Conservation (phyloP, 64 coral and sea anemone genomes). For the Stylophora pistillata region DNA sequence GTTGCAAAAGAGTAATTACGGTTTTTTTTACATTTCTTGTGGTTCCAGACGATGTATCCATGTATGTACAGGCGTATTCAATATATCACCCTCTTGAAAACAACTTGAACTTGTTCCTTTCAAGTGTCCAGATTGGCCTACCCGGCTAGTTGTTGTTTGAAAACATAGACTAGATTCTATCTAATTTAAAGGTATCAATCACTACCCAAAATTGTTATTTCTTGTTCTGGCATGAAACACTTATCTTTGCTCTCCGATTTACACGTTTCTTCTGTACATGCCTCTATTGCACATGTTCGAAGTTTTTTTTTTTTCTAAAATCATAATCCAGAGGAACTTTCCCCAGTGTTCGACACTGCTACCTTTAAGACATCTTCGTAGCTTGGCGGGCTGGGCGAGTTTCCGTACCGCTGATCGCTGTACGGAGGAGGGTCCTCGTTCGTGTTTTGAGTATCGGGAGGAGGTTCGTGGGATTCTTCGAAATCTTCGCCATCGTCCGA, state of each 20-base stretch:
- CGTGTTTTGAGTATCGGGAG: background rate
- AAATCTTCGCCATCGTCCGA: background rate
- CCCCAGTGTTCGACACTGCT: background rate
- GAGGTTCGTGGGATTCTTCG: background rate
- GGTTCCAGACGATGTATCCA: too few species aligned
- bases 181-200: too few species aligned
- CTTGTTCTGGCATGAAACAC: too few species aligned
- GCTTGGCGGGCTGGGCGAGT: background rate
- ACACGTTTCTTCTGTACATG: background rate
- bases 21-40: too few species aligned
- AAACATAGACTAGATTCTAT: background rate
- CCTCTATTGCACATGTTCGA: background rate
- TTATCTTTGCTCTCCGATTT: background rate
- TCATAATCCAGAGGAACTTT: background rate
- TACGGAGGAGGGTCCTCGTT: conserved; percentile 30
- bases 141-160: background rate
- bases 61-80: background rate
- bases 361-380: conserved; percentile 7
- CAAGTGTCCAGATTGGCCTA: background rate
- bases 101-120: background rate
- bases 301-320: background rate
- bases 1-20: too few species aligned
- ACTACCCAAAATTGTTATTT: too few species aligned
- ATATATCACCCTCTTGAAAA: background rate
- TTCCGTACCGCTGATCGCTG: background rate